A percentile compares a stretch with the other conserved stretches of the same genome.
Evolutionary conservation across 2,113 vertebrate genomes (phyloP).

Genomic region (Periophthalmus modestus): DNA sequence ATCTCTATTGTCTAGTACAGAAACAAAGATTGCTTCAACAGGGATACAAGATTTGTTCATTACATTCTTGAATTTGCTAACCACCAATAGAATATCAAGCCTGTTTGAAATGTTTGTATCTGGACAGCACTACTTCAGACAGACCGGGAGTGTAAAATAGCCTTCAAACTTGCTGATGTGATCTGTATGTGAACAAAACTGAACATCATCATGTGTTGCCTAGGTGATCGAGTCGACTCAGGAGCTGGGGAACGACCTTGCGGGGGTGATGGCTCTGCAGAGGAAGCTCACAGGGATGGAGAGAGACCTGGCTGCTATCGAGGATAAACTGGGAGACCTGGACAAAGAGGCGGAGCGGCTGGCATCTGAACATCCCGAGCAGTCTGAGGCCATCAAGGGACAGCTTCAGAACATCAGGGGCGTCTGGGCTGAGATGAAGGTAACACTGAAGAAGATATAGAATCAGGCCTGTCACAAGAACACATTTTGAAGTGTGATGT

Average conservation of each 20-base stretch:
- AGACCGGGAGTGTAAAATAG: too few relatives aligned
- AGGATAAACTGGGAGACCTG: constrained; percentile 92
- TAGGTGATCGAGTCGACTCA: constrained; percentile 97
- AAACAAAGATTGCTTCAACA: too few relatives aligned
- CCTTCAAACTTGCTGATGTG: neutral
- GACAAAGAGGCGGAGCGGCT: constrained; percentile 92
- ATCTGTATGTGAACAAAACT: neutral
- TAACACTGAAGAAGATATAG: neutral
- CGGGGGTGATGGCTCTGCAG: constrained; percentile 97
- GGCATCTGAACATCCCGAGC: constrained; percentile 90
- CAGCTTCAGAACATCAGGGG: constrained; percentile 89
- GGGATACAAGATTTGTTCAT: too few relatives aligned
- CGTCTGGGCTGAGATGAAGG: constrained; percentile 98
- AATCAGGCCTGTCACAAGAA: too few relatives aligned
- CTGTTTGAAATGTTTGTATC: too few relatives aligned
- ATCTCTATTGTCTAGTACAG: too few relatives aligned
- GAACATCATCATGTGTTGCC: neutral
- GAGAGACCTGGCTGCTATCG: constrained; percentile 93
- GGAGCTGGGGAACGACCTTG: constrained; percentile 95
- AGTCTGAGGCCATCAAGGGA: constrained; percentile 90
- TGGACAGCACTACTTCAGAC: too few relatives aligned
- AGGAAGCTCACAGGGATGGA: constrained; percentile 98
- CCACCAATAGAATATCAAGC: too few relatives aligned
- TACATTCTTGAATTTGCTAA: too few relatives aligned
- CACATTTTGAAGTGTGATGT: too few relatives aligned